These are phyloP conservation scores for Rhinolophus ferrumequinum DNA, from an alignment of 2,113 vertebrate genomes.

Conservation along the genomic window DNA sequence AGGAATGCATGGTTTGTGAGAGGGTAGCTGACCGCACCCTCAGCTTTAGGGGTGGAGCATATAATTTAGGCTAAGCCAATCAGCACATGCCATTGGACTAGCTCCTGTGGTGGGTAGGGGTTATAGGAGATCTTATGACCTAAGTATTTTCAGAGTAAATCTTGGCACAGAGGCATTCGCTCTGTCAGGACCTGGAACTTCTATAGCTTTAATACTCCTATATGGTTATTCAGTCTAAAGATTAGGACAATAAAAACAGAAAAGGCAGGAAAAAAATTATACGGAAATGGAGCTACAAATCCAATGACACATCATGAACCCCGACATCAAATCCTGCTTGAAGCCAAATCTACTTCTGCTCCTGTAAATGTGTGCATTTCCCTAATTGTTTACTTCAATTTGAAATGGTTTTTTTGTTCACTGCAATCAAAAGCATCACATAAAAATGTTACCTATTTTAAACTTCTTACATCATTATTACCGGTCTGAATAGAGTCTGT, in stretches of 20 bases:
- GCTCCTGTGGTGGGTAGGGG: background rate
- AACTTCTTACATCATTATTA: background rate
- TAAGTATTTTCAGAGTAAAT: background rate
- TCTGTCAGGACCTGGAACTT: background rate
- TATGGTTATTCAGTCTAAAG: background rate
- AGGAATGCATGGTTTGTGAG: background rate
- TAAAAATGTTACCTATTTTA: background rate
- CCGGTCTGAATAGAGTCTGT: background rate
- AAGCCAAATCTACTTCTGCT: background rate
- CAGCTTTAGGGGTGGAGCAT: background rate
- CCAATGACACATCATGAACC: background rate
- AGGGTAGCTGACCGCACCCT: background rate
- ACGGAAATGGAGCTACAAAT: background rate
- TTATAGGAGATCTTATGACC: background rate
- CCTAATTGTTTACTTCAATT: background rate
- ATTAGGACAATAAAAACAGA: background rate
- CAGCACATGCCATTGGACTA: background rate
- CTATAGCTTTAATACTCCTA: background rate
- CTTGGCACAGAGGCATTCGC: slow-evolving; percentile 11
- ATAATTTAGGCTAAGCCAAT: background rate
- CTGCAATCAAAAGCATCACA: background rate
- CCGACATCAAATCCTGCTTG: background rate
- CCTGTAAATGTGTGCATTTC: background rate
- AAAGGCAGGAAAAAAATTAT: background rate
- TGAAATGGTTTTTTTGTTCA: background rate